Conservation (phyloP, 1,140 invertebrate species). For the Agraylea sexmaculata region DNA sequence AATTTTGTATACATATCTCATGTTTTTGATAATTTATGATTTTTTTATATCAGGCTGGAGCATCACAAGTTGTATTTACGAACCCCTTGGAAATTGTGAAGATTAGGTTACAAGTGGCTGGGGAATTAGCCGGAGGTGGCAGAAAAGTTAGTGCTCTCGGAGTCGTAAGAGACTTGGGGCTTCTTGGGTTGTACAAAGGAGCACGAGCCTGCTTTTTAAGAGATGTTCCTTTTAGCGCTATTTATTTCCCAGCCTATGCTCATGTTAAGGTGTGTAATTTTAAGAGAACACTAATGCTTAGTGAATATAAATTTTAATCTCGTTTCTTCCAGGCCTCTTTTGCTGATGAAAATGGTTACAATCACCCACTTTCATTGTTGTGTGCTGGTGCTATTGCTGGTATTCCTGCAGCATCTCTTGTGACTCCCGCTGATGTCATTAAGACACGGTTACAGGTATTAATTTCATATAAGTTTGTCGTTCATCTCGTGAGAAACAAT, state of each 20-base stretch:
- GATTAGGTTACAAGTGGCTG: conserved; percentile 96
- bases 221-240: conserved; percentile 95
- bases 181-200: conserved; percentile 92
- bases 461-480: background rate
- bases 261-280: conserved; percentile 46
- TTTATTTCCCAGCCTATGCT: conserved; percentile 97
- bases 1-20: conserved; percentile 1
- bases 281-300: no score
- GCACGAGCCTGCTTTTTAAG: conserved; percentile 87
- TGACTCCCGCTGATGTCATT: conserved; percentile 98
- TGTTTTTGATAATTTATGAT: conserved; percentile 8
- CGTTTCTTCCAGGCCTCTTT: conserved; percentile 31
- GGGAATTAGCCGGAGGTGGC: conserved; percentile 74
- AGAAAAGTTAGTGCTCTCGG: conserved; percentile 70
- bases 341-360: conserved; percentile 83
- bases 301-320: conserved; percentile 1
- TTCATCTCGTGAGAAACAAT: background rate
- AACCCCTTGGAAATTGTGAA: conserved; percentile 99
- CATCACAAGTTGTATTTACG: conserved; percentile 91
- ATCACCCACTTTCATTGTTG: conserved; percentile 76
- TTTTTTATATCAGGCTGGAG: conserved; percentile 60
- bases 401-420: conserved; percentile 90
- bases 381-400: conserved; percentile 85
- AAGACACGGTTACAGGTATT: conserved; percentile 86
- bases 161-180: conserved; percentile 85